A percentile compares a stretch with the other conserved stretches of the same genome.
These are phyloP conservation scores for Podarcis siculus DNA, from an alignment of 2,797 vertebrate species.

Conservation along the genomic window DNA sequence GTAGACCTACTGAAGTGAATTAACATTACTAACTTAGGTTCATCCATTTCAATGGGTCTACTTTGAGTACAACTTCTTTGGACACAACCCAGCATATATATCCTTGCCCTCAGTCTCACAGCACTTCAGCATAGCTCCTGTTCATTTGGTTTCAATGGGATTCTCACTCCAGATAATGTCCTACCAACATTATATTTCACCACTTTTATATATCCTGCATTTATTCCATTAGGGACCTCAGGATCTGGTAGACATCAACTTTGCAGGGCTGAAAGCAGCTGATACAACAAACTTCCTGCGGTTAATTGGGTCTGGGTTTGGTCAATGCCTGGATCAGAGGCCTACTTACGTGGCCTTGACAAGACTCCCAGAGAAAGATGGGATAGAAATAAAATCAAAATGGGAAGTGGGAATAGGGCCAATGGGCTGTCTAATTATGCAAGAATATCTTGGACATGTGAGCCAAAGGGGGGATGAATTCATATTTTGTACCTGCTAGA, in stretches of 20 bases:
- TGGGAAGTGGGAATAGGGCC: not conserved
- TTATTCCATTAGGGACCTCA: not conserved
- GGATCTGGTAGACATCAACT: not conserved
- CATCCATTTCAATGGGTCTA: no score
- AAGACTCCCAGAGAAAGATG: not conserved
- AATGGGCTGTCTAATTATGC: accelerated
- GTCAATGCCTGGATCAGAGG: not conserved
- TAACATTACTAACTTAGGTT: no score
- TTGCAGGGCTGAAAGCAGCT: not conserved
- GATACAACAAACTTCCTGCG: not conserved
- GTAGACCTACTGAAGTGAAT: no score
- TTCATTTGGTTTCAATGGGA: not conserved
- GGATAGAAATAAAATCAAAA: not conserved
- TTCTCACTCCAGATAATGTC: not conserved
- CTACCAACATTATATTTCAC: not conserved
- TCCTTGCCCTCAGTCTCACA: not conserved
- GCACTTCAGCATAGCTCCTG: no score
- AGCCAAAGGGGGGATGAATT: not conserved
- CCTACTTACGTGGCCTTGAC: not conserved
- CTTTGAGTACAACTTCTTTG: no score
- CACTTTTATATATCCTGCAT: not conserved
- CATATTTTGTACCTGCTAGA: conserved; percentile 77
- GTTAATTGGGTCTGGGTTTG: not conserved
- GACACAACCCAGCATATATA: no score
- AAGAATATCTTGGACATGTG: not conserved